These are phyloP conservation scores for Notoglanidium macrostoma DNA, from an alignment of 2,797 vertebrate species.

Conservation along the genomic window DNA sequence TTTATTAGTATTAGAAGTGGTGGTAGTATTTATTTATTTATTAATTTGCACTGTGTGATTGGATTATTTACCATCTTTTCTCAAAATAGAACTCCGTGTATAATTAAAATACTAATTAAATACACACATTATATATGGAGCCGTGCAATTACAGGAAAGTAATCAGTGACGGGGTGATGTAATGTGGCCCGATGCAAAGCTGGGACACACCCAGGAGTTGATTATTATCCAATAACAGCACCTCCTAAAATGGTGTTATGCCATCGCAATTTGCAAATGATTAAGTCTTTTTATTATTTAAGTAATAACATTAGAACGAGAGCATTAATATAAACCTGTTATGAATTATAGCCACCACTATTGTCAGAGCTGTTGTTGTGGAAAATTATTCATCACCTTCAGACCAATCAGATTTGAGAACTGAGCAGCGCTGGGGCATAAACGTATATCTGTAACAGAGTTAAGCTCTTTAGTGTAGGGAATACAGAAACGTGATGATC, in stretches of 20 bases:
- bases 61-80: not conserved
- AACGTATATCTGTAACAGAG: not conserved
- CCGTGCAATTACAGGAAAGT: not conserved
- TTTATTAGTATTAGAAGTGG: not conserved
- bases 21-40: not conserved
- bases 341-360: not conserved
- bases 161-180: not conserved
- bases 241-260: not conserved
- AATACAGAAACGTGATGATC: not conserved
- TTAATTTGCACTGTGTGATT: not conserved
- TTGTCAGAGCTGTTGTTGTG: not conserved
- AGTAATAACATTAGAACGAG: not conserved
- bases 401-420: not conserved
- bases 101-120: not conserved
- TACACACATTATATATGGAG: not conserved
- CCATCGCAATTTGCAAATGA: not conserved
- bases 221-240: not conserved
- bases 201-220: not conserved
- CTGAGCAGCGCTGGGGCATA: not conserved
- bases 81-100: not conserved
- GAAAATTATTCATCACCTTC: not conserved
- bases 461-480: not conserved
- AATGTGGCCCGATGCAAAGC: not conserved
- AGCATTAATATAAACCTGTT: not conserved
- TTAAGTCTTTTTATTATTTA: not conserved